phyloP scores from a whole-genome alignment of 2,797 vertebrate genomes.

The Dallia pectoralis region DNA sequence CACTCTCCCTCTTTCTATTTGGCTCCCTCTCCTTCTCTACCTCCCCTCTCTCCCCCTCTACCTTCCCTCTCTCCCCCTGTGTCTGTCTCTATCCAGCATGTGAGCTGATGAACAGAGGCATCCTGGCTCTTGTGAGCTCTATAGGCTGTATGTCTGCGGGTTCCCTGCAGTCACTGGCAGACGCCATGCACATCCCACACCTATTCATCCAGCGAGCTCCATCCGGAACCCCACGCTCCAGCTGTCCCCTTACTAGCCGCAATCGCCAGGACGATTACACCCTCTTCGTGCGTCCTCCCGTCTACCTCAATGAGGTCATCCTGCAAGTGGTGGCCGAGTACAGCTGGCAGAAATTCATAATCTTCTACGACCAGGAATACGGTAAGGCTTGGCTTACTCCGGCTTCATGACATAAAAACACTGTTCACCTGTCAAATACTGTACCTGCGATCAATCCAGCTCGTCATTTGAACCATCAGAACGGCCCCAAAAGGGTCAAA shows the following conservation, averaged over 20 bases:
- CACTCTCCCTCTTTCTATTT: too few species aligned
- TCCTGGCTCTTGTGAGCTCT: slow-evolving; percentile 96
- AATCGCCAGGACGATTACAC: slow-evolving; percentile 90
- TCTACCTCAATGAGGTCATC: slow-evolving; percentile 97
- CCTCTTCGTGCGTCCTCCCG: slow-evolving; percentile 90
- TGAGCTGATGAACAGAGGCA: slow-evolving; percentile 98
- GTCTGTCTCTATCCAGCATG: slow-evolving; percentile 64
- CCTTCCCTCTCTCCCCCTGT: neutral
- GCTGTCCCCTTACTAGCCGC: slow-evolving; percentile 85
- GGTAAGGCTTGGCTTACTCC: slow-evolving; percentile 75
- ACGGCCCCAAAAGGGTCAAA: neutral
- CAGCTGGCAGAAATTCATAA: slow-evolving; percentile 98
- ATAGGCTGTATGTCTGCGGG: slow-evolving; percentile 95
- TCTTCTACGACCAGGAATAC: slow-evolving; percentile 95
- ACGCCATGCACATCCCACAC: slow-evolving; percentile 98
- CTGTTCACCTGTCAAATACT: neutral
- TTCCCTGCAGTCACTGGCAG: slow-evolving; percentile 90
- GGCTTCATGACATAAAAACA: neutral
- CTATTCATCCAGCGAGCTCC: slow-evolving; percentile 94
- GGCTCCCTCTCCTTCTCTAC: slow-evolving; percentile 3
- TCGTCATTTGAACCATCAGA: neutral
- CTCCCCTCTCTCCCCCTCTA: neutral
- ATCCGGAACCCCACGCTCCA: slow-evolving; percentile 85
- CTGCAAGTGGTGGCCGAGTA: slow-evolving; percentile 94
- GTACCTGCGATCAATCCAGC: neutral